Base-by-base conservation (phyloP, 2,888 invertebrate genomes). In the Megamerina dolium region DNA sequence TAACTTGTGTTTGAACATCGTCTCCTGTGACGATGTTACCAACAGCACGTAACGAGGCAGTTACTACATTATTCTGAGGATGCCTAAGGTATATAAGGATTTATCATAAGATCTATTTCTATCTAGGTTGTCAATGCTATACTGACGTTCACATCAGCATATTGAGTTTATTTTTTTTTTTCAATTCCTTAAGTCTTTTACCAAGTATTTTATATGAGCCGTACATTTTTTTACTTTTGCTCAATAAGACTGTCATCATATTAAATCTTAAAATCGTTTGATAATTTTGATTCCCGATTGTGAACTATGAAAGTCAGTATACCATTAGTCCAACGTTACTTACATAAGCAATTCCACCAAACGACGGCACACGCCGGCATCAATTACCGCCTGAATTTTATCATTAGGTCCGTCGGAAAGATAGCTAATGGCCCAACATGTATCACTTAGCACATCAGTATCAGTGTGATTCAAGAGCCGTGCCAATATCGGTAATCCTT, bases 1-100 rank as follows among this genome's bases (percentile, higher is more conserved):
- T 86, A 10, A 92, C 85, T 75, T 96, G 95, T 35, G 96, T 96
- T 75, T 96, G 96, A 41, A 85, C 79, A 70, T 96, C 96, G 71
- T 94, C 92, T 23, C 96, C 96, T 1, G 96, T 96, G 35, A 96
- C 95, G 56, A 97, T 93, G 72, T 97, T 97, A 34, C 96, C 96
- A 4, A 95, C 93, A n/a, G 95, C 95, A 41, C 96, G 77, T 46
- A 97, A 69, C 5, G 95, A 95, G 27, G 96, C 95, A 13, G 90
- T 88, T 8, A 89, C 85, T 14, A 94, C 92, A 48, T 82, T 86
- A 45, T 85, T 80, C 61, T 87, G 83, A 50, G 80, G 80, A 70
- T 89, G 85, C 82, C 89, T 91, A 57, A 13, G 8, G 16, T 18
- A 21, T 21, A 30, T n/a, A 27, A 27, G 26, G 2, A 29, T 3